A percentile compares a stretch with the other conserved stretches of the same genome.
Conservation (phyloP, 2,888 invertebrate genomes). For the Xylota segnis region DNA sequence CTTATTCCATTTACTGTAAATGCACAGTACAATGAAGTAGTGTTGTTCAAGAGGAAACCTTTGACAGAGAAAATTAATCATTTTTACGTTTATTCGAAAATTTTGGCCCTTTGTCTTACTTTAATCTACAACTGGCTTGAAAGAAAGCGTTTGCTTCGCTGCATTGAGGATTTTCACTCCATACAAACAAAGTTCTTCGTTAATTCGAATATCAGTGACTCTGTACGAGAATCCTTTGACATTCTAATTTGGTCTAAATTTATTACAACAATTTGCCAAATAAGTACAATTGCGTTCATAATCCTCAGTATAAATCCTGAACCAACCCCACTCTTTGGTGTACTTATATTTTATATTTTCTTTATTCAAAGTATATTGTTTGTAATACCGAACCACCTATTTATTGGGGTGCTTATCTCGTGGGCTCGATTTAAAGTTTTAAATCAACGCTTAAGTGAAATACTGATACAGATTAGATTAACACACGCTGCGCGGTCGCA, state of each 20-base stretch:
- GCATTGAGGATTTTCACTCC: constrained; percentile 4
- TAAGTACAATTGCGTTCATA: neutral
- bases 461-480: constrained; percentile 16
- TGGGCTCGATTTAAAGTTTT: constrained; percentile 1
- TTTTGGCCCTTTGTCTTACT: neutral
- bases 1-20: neutral
- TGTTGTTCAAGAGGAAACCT: constrained; percentile 16
- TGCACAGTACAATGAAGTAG: constrained; percentile 1
- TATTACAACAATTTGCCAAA: neutral
- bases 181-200: neutral
- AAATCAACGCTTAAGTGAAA: neutral
- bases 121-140: constrained; percentile 6
- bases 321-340: neutral
- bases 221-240: neutral
- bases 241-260: neutral
- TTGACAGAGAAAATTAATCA: neutral
- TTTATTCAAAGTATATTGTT: neutral
- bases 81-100: neutral
- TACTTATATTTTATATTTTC: neutral
- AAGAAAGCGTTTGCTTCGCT: neutral
- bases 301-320: neutral
- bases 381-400: constrained; percentile 9
- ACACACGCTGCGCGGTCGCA: neutral
- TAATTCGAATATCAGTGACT: neutral
- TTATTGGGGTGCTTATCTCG: constrained; percentile 1